A percentile compares a stretch with the other conserved stretches of the same genome.
Conservation (phyloP, 2,113 vertebrate genomes). For the Macrotis lagotis region DNA sequence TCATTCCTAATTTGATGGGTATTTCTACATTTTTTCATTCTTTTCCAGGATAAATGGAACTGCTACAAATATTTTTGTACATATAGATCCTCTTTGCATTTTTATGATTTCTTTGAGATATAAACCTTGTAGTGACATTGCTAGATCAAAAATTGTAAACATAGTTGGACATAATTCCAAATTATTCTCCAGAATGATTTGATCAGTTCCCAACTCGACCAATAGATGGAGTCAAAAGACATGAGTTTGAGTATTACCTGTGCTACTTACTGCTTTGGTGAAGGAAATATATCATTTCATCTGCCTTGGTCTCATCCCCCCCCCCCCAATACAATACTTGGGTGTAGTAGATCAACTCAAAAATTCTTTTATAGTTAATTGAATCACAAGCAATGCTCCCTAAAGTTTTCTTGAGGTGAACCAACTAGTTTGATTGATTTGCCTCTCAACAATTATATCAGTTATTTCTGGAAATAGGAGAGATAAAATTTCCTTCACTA, state of each 20-base stretch:
- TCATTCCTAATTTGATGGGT: too few relatives aligned
- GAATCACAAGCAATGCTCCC: background rate
- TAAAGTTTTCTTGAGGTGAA: background rate
- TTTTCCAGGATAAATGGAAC: too few relatives aligned
- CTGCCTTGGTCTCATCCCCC: background rate
- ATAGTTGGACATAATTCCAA: too few relatives aligned
- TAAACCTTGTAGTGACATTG: too few relatives aligned
- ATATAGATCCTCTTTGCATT: too few relatives aligned
- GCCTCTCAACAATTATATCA: background rate
- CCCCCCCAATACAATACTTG: background rate
- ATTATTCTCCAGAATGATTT: too few relatives aligned
- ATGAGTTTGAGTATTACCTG: background rate
- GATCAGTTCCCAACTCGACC: too few relatives aligned
- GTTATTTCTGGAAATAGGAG: background rate
- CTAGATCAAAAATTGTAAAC: too few relatives aligned
- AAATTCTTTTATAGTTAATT: background rate
- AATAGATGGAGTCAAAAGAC: background rate
- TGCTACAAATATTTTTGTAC: too few relatives aligned
- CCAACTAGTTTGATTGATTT: background rate
- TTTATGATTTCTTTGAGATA: too few relatives aligned
- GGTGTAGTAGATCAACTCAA: background rate
- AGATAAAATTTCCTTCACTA: background rate
- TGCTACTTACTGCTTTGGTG: background rate
- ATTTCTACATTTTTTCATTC: too few relatives aligned
- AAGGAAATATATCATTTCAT: background rate